Percentiles rank a stretch among this genome's conserved stretches.
phyloP scores from a whole-genome alignment of 2,113 vertebrate genomes.

The Nothobranchius furzeri region DNA sequence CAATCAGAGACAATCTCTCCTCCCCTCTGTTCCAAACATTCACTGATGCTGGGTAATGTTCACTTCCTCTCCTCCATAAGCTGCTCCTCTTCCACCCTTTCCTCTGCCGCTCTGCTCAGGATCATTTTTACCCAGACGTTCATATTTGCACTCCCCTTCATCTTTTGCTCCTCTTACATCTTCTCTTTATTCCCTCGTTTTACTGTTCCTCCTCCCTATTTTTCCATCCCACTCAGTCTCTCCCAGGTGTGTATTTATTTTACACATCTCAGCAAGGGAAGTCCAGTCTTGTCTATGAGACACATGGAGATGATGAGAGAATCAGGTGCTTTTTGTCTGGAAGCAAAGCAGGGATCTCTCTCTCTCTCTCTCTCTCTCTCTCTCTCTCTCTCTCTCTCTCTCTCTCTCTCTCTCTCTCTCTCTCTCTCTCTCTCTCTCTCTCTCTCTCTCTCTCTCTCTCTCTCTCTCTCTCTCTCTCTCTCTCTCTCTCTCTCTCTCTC shows the following conservation, averaged over 20 bases:
- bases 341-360: conserved; percentile 53
- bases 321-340: conserved; percentile 72
- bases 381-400: not conserved
- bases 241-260: conserved; percentile 29
- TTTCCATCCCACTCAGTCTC: not conserved
- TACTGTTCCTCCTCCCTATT: conserved; percentile 17
- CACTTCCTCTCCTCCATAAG: no score
- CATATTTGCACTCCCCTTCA: conserved; percentile 14
- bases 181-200: not conserved
- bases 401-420: not conserved
- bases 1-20: not conserved
- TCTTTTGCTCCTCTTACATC: conserved; percentile 10
- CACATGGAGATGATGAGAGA: conserved; percentile 73
- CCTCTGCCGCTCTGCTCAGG: conserved; percentile 5
- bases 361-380: not conserved
- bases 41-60: not conserved
- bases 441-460: not conserved
- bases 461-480: not conserved
- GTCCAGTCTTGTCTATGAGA: conserved; percentile 52
- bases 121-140: conserved; percentile 15
- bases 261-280: conserved; percentile 20
- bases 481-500: not conserved
- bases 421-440: not conserved
- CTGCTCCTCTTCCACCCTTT: not conserved
- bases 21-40: conserved; percentile 18